These are phyloP conservation scores for Sternotherus odoratus DNA, from an alignment of 2,797 vertebrate species.

Conservation along the genomic window DNA sequence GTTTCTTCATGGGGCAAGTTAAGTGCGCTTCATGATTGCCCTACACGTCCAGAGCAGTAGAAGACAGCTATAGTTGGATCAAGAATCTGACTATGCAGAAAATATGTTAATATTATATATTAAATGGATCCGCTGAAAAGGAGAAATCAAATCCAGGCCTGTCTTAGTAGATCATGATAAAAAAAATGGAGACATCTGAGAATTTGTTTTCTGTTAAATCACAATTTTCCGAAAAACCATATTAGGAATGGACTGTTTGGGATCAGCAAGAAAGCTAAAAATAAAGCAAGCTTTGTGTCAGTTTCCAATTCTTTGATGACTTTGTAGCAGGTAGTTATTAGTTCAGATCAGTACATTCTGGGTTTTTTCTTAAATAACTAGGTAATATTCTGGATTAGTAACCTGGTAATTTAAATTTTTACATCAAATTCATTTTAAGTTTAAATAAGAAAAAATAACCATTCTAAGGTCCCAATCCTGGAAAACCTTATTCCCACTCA, in stretches of 20 bases:
- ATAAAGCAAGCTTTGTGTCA: conserved; percentile 47
- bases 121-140: background rate
- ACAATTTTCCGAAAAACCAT: conserved; percentile 16
- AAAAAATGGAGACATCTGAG: background rate
- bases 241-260: conserved; percentile 22
- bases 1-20: background rate
- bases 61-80: conserved; percentile 30
- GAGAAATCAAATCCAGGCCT: conserved; percentile 15
- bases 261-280: conserved; percentile 54
- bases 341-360: conserved; percentile 48
- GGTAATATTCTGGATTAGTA: conserved; percentile 63
- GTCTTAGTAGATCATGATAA: background rate
- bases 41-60: background rate
- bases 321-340: conserved; percentile 61
- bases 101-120: conserved; percentile 16
- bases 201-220: conserved; percentile 31
- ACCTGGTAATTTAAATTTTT: conserved; percentile 50
- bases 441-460: conserved; percentile 40
- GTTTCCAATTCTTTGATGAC: conserved; percentile 1
- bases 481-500: background rate
- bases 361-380: conserved; percentile 63
- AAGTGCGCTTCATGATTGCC: conserved; percentile 50
- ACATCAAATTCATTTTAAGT: conserved; percentile 46
- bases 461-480: background rate
- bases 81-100: background rate